Conservation (phyloP, 2,113 vertebrate genomes). For the Oncorhynchus mykiss region DNA sequence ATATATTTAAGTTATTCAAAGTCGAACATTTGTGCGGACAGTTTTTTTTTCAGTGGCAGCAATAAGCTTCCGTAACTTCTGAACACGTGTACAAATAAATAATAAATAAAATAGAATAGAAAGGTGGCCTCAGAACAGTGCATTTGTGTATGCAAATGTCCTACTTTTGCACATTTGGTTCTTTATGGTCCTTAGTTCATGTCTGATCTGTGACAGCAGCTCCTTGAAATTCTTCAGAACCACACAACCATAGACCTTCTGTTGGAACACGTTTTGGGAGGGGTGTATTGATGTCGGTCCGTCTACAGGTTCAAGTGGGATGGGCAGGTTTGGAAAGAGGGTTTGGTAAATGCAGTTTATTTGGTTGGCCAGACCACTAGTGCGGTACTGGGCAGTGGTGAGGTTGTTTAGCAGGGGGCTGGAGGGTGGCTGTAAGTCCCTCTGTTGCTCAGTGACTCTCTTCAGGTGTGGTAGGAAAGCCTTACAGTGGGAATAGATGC, state of each 20-base stretch:
- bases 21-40: too few relatives aligned
- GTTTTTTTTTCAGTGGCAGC: too few relatives aligned
- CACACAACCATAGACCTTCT: slow-evolving; percentile 76
- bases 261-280: slow-evolving; percentile 72
- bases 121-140: slow-evolving; percentile 26
- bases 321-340: slow-evolving; percentile 67
- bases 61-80: neutral
- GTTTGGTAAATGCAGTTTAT: slow-evolving; percentile 53
- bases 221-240: slow-evolving; percentile 69
- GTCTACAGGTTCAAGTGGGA: slow-evolving; percentile 53
- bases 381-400: accelerated
- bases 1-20: too few relatives aligned
- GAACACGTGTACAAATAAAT: slow-evolving; percentile 61
- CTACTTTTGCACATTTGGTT: slow-evolving; percentile 40
- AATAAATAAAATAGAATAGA: slow-evolving; percentile 72
- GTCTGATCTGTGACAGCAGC: slow-evolving; percentile 52
- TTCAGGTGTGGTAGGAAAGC: slow-evolving; percentile 66
- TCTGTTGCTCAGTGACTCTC: slow-evolving; percentile 71
- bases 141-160: slow-evolving; percentile 20
- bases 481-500: slow-evolving; percentile 60
- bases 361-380: slow-evolving; percentile 22
- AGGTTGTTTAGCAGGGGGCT: slow-evolving; percentile 53
- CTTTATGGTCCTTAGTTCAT: slow-evolving; percentile 62
- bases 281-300: slow-evolving; percentile 57
- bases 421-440: slow-evolving; percentile 53